Base-by-base conservation (phyloP, 2,888 invertebrate genomes). In the Pristionchus japonicus region DNA sequence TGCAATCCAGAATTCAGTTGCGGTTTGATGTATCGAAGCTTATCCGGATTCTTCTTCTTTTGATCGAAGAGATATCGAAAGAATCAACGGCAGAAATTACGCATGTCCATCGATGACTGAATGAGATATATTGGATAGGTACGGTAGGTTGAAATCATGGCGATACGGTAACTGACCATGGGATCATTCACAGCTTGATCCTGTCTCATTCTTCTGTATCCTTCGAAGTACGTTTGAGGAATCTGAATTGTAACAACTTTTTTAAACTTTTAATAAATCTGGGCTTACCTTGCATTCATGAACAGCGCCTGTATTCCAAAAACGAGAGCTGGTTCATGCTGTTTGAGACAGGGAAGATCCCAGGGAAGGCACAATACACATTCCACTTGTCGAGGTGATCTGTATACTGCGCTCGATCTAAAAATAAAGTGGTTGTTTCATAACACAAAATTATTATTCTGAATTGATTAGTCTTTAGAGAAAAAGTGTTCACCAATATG, bases 51-150 rank as follows among this genome's bases (percentile, higher is more conserved):
- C 43, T 43, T 27, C 61, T 85, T 85, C 40, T 34, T 61, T 23
- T 23, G 37, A 40, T 85, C 85, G 27, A 43, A 27, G n/a, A 64
- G 40, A 49, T 85, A 85, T 15, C 47, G 61, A 43, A 85, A 85
- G 85, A 85, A 61, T 20, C 64, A 31, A 37, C 85, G 61, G 13
- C 40, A 40, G 85, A 85, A 85, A 20, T 61, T n/a, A 15, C 85
- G 85, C 61, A 85, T 85, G 9, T 85, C 85, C 85, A 85, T 64
- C 13, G 85, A 34, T 3, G 61, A 40, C 85, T 85, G 64, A 61
- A 85, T 27, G 1, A 17, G 17, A n/a, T 43, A 11, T 15, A 34
- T 17, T 20, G 37, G 20, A 64, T 20, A 37, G 11, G 3, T 13
- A 37, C 0, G 13, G 15, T 34, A 31, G 3, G 1, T 1, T 31